Evolutionary conservation across 1,140 invertebrate genomes (phyloP), one percentile per base, ranked within the genome.

Genomic region (Adelges cooleyi): DNA sequence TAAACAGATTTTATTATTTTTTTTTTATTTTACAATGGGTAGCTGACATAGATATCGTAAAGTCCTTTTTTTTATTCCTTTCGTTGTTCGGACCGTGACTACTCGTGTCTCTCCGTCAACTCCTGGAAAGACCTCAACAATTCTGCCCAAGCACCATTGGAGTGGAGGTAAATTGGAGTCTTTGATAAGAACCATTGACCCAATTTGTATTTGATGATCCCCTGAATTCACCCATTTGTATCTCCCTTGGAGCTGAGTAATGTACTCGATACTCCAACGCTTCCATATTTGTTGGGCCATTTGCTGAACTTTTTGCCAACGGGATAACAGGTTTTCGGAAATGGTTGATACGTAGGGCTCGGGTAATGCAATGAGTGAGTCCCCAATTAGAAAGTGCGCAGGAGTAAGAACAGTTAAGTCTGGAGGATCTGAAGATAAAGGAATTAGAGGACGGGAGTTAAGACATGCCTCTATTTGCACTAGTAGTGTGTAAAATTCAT

Each of bases 211-310:
- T n/a, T n/a, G n/a, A n/a, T n/a, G n/a, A n/a, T n/a, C 38, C 6
- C 11, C 29, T 13, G 15, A 29, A 17, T 11, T 36, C n/a, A 23
- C 9, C 67, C 67, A 69, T 65, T 69, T 69, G 6, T 4, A 6
- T 25, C 68, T 46, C 40, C 44, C 54, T 56, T 66, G 54, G 2
- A 69, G 20, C 11, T 22, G 18, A 3, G 27, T 18, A 9, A 69
- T 18, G 25, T 69, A 69, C 62, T 69, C 67, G 5, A 10, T 15
- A 18, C 66, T 67, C 68, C 67, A 69, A 18, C 71, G 38, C 13
- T 67, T 53, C 73, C 73, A 76, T 56, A 76, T 72, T 51, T 72
- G 56, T 56, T 75, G 72, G 9, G 50, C 25, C 0, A 71, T 18
- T 46, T 70, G 65, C 40, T 71, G 67, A 0, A 71, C 33, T 2